Evolutionary conservation across 92 coral and sea anemone species (phyloP).

Genomic region (Zoanthus sansibaricus): DNA sequence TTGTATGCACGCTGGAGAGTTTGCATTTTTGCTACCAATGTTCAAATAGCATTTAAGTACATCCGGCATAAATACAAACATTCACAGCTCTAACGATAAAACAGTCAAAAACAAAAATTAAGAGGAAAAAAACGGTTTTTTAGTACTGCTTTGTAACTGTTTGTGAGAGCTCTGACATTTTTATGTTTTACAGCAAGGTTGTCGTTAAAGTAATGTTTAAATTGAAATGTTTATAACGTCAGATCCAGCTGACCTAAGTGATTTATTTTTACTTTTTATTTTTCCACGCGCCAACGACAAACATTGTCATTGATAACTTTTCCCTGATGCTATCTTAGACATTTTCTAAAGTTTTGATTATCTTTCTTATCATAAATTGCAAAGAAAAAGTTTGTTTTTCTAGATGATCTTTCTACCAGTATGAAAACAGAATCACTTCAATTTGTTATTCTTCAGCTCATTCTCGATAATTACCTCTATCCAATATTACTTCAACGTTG

Average conservation of each 20-base stretch:
- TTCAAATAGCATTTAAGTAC: background rate
- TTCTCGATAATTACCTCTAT: conserved; percentile 3
- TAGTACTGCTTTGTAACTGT: background rate
- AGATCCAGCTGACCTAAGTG: too few relatives aligned
- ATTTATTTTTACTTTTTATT: background rate
- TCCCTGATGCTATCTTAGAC: conserved; percentile 19
- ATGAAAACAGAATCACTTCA: conserved; percentile 29
- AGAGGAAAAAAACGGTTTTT: background rate
- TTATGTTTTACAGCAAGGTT: background rate
- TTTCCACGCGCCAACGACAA: background rate
- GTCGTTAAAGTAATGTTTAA: background rate
- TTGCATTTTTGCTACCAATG: background rate
- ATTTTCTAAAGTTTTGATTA: background rate
- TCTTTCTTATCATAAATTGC: background rate
- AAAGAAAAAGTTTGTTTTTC: background rate
- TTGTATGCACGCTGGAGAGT: background rate
- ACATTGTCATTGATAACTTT: background rate
- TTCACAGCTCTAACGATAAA: background rate
- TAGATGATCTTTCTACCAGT: conserved; percentile 22
- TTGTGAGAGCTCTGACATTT: background rate
- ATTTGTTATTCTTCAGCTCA: conserved; percentile 2
- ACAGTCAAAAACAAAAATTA: background rate
- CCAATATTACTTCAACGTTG: background rate
- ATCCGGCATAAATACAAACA: conserved; percentile 19
- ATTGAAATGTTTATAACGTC: background rate